Base-by-base conservation (phyloP, 2,797 vertebrate species). In the Onychomys leucogaster region DNA sequence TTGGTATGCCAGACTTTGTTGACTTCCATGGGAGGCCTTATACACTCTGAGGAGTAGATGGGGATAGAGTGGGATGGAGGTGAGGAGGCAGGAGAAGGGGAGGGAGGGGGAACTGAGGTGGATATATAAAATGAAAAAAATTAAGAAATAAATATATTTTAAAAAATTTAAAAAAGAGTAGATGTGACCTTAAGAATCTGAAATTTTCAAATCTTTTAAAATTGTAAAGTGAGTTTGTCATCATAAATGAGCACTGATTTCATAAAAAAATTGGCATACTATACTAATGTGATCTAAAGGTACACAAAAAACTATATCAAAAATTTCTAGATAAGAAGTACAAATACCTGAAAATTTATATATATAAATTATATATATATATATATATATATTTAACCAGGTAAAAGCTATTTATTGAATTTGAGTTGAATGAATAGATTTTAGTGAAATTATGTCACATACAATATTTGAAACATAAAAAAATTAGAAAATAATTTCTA, bases 181-280 rank as follows among this genome's bases (percentile, higher is more conserved):
- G 37, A 43, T 81, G 12, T 88, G 65, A 89, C 17, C 11, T 91
- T 91, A 91, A 52, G 91, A 94, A 92, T 1, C 8, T 52, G 37
- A 84, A 83, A 41, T 84, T 17, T 52, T 94, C 11, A 67, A 59
- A 75, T 89, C 1, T 17, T 92, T 94, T 78, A 75, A 82, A 88
- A 90, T 80, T 92, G 49, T 46, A 92, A 76, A 17, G 16, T 76
- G 16, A 83, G 6, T 80, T 76, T 83, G 17, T 41, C 4, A 37
- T 10, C 21, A 52, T 80, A 78, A 76, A 43, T 57, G 52, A 89
- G 16, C 5, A 52, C 59, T 83, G 55, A 13, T 4, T 81, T 77
- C 55, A 83, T 82, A 75, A 41, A 59, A 2, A 92, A 49, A 43
- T 75, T 88, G 65, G 13, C 4, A 52, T 69, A 27, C 4, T 65